Evolutionary conservation across 2,797 vertebrate species (phyloP).

Genomic region (Rhinella marina): DNA sequence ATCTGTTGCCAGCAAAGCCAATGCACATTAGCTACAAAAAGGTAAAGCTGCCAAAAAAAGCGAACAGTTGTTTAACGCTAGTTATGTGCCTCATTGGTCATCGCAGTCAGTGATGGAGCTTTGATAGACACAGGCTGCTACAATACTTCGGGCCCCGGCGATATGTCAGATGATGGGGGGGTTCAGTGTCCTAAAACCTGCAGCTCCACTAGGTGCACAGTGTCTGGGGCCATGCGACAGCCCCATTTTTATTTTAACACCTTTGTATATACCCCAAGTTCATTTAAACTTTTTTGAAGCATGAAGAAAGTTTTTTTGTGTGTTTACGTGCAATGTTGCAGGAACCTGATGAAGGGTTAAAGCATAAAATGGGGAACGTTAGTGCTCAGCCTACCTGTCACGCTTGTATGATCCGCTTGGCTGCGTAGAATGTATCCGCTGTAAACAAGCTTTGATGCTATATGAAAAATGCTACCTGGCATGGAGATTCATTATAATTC

Average conservation of each 20-base stretch:
- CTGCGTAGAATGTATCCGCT: not conserved
- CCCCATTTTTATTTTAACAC: too few relatives aligned
- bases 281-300: too few relatives aligned
- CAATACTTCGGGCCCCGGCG: too few relatives aligned
- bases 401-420: not conserved
- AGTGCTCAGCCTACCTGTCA: not conserved
- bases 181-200: too few relatives aligned
- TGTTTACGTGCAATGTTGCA: not conserved
- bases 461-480: not conserved
- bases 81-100: not conserved
- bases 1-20: not conserved
- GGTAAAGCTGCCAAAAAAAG: not conserved
- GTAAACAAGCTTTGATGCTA: constrained; percentile 8
- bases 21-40: not conserved
- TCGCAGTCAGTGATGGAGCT: not conserved
- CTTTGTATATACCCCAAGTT: too few relatives aligned
- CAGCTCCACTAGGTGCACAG: too few relatives aligned
- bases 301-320: not conserved
- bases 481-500: constrained; percentile 3
- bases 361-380: not conserved
- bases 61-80: not conserved
- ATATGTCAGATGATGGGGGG: too few relatives aligned
- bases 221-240: too few relatives aligned
- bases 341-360: not conserved
- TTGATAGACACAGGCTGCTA: too few relatives aligned